Base-by-base conservation (phyloP, 1,140 invertebrate species). In the Lordiphosa stackelbergi region DNA sequence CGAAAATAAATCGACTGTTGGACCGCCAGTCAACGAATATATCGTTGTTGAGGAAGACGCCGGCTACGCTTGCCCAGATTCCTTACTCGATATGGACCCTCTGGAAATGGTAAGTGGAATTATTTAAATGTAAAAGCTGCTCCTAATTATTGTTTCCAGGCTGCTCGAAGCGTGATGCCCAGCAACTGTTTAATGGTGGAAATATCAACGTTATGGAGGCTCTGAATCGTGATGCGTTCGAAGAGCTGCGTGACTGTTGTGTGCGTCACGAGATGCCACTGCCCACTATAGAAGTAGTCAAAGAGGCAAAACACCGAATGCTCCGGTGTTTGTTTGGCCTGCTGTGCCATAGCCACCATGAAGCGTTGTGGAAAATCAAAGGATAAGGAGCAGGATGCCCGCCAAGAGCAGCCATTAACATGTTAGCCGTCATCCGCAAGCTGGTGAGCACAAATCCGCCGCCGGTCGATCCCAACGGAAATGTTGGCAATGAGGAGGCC, bases 301-400 rank as follows among this genome's bases (percentile, higher is more conserved):
- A 87, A 35, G 84, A 87, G 40, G 75, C 19, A 84, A 84, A 2
- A 53, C 71, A 0, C 79, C 86, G 0, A 77, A 79, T 43, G 77
- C 85, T 4, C 86, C 86, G 0, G 71, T 84, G 51, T 87, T 87
- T 13, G 73, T n/a, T n/a, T 83, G 1, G 79, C 73, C 19, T 57
- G 74, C 38, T 87, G 86, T 45, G 43, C 53, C 1, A 53, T 87
- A 31, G 86, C 85, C 4, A 79, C 77, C 1, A 84, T 87, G 1
- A 70, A 65, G n/a, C 79, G 85, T 3, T 86, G 85, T 51, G 86
- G 66, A 2, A 79, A 74, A 41, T 83, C 84, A n/a, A n/a, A n/a
- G 0, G 85, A 87, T 0, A 86, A 85, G 11, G 87, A 87, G 38
- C 87, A 87, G 45, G 84, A 85, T 60, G 86, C 86, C 4, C 73